Percentiles rank a stretch among this genome's conserved stretches.
phyloP scores from a whole-genome alignment of 2,888 invertebrate genomes.

The Prosapia bicincta region DNA sequence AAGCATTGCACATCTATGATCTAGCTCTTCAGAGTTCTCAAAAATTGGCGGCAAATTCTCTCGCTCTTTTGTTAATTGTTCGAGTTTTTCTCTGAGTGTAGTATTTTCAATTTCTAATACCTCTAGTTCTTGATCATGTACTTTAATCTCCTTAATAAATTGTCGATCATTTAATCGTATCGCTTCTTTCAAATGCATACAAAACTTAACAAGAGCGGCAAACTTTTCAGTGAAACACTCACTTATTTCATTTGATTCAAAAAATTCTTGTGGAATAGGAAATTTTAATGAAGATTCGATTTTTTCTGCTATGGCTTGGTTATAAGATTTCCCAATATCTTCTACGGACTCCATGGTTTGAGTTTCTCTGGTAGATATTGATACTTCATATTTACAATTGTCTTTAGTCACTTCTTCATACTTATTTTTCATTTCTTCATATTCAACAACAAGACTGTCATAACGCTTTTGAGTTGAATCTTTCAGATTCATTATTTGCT shows the following conservation, averaged over 20 bases:
- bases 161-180: background rate
- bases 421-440: slow-evolving; percentile 47
- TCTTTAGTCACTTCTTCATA: slow-evolving; percentile 43
- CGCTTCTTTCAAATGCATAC: background rate
- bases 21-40: slow-evolving; percentile 45
- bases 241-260: slow-evolving; percentile 3
- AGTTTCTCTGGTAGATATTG: background rate
- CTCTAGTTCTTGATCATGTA: slow-evolving; percentile 40
- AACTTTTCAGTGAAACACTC: background rate
- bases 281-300: slow-evolving; percentile 18
- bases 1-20: slow-evolving; percentile 48
- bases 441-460: slow-evolving; percentile 53
- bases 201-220: slow-evolving; percentile 19
- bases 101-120: slow-evolving; percentile 32
- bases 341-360: background rate
- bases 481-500: slow-evolving; percentile 46
- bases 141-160: slow-evolving; percentile 14
- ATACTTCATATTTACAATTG: slow-evolving; percentile 7
- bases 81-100: slow-evolving; percentile 40
- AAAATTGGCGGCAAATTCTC: slow-evolving; percentile 45
- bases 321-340: background rate
- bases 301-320: slow-evolving; percentile 2
- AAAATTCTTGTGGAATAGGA: slow-evolving; percentile 27
- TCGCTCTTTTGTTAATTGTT: slow-evolving; percentile 45
- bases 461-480: slow-evolving; percentile 53